A percentile compares a stretch with the other conserved stretches of the same genome.
phyloP scores from a whole-genome alignment of 2,113 vertebrate species.

The Crotalus helleri region DNA sequence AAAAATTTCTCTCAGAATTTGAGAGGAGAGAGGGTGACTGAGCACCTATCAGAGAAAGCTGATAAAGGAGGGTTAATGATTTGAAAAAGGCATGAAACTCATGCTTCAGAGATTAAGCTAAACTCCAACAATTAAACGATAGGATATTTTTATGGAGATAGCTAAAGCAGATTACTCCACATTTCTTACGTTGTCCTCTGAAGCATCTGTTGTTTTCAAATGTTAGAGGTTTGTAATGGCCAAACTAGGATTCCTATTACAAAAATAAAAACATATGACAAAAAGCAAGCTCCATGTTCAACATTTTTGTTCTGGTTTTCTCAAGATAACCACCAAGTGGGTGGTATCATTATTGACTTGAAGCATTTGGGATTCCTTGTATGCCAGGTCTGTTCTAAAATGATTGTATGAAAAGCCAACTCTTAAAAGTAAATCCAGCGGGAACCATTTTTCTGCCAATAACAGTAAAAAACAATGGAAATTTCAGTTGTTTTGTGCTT shows the following conservation, averaged over 20 bases:
- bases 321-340: background rate
- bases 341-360: background rate
- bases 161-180: background rate
- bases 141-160: slow-evolving; percentile 2
- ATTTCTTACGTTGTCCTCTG: slow-evolving; percentile 7
- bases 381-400: background rate
- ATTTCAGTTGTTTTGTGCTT: background rate
- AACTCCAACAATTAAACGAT: slow-evolving; percentile 5
- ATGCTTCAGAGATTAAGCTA: slow-evolving; percentile 18
- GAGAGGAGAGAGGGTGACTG: slow-evolving; percentile 3
- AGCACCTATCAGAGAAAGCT: slow-evolving; percentile 3
- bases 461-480: background rate
- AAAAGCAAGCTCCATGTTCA: background rate
- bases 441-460: background rate
- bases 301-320: background rate
- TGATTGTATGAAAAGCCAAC: background rate
- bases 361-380: background rate
- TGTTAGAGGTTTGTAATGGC: background rate
- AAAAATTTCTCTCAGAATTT: slow-evolving; percentile 14
- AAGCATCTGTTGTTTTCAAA: slow-evolving; percentile 8
- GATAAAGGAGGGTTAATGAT: slow-evolving; percentile 15
- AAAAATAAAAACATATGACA: background rate
- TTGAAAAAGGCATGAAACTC: slow-evolving; percentile 26
- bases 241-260: background rate
- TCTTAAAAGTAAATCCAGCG: background rate